These are phyloP conservation scores for Cathartes aura DNA, from an alignment of 2,113 vertebrate genomes.

Conservation along the genomic window DNA sequence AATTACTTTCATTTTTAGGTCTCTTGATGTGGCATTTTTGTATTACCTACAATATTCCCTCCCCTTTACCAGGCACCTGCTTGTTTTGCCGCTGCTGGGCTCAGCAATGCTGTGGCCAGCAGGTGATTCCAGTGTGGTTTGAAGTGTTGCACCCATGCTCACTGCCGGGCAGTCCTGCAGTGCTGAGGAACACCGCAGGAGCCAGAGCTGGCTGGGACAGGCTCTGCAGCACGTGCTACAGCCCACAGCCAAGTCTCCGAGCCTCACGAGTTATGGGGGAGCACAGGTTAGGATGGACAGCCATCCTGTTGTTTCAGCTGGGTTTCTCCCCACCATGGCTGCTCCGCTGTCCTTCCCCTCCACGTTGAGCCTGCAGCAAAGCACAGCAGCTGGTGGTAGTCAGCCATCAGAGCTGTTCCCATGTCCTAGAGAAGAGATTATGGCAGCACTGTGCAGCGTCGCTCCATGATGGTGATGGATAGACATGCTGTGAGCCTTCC, in stretches of 20 bases:
- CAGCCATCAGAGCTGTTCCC: not conserved
- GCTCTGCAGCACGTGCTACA: not conserved
- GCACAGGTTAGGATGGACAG: not conserved
- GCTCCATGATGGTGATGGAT: no score
- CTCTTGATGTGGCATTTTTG: not conserved
- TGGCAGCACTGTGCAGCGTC: not conserved
- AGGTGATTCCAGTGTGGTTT: not conserved
- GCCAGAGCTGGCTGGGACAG: not conserved
- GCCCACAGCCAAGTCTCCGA: not conserved
- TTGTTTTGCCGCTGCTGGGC: not conserved
- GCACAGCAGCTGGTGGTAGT: not conserved
- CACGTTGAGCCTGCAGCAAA: not conserved
- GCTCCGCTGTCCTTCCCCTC: not conserved
- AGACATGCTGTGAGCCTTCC: not conserved
- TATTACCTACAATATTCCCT: not conserved
- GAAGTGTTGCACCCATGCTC: not conserved
- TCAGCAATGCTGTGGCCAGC: not conserved
- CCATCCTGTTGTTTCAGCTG: not conserved
- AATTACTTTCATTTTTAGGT: not conserved
- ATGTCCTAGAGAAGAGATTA: not conserved
- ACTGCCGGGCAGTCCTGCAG: not conserved
- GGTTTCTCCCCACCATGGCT: not conserved
- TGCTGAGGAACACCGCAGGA: not conserved
- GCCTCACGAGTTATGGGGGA: not conserved
- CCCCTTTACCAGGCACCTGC: not conserved